Conservation (phyloP, 2,113 vertebrate species). For the Silurus meridionalis region DNA sequence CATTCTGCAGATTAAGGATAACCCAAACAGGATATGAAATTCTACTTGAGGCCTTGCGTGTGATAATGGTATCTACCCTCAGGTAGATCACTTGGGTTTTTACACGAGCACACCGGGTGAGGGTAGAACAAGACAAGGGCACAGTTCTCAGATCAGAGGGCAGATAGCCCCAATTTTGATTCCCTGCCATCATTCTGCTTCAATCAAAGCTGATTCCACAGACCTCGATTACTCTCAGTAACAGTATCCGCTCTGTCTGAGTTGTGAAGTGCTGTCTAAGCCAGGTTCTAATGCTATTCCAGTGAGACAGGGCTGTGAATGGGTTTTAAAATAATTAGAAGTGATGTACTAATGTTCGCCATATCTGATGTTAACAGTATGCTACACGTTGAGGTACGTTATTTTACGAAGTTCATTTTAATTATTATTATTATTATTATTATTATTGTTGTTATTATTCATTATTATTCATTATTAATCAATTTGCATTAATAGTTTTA, state of each 20-base stretch:
- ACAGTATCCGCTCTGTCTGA: constrained; percentile 44
- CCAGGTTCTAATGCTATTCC: constrained; percentile 37
- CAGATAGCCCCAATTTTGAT: constrained; percentile 46
- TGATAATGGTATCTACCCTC: constrained; percentile 56
- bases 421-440: background rate
- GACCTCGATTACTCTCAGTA: constrained; percentile 36
- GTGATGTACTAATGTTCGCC: constrained; percentile 24
- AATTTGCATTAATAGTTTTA: background rate
- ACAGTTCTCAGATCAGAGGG: constrained; percentile 44
- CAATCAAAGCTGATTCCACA: constrained; percentile 50
- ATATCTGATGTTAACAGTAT: background rate
- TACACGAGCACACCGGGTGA: constrained; percentile 44
- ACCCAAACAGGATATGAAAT: constrained; percentile 53
- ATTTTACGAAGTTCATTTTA: background rate
- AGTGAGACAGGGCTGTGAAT: constrained; percentile 24
- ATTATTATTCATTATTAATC: background rate
- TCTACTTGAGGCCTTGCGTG: constrained; percentile 38
- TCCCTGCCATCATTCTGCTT: constrained; percentile 48
- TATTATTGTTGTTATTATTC: background rate
- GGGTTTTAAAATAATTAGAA: constrained; percentile 38
- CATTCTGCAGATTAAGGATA: constrained; percentile 54
- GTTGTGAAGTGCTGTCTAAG: constrained; percentile 29
- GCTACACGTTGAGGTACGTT: background rate
- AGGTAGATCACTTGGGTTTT: constrained; percentile 55
- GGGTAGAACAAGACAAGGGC: constrained; percentile 50